Base-by-base conservation (phyloP, 2,113 vertebrate species). In the Tautogolabrus adspersus region DNA sequence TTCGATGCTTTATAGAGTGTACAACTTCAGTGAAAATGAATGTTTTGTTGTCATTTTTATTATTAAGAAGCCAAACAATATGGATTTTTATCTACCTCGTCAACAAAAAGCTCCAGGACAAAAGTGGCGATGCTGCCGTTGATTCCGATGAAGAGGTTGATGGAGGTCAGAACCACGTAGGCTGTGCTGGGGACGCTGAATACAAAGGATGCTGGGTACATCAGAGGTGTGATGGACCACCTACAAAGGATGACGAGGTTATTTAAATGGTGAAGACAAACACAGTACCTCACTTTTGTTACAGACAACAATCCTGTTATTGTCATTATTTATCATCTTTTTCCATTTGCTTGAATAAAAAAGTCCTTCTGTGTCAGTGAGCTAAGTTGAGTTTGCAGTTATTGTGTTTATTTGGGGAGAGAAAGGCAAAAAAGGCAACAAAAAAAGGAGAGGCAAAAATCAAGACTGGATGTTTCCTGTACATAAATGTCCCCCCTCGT, bases 211-310 rank as follows among this genome's bases (percentile, higher is more conserved):
- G 94, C 94, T 59, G 95, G 95, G 72, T 96, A 96, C 95, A 96
- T 96, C 55, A 96, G 92, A 38, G 95, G 95, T 16, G 94, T 96
- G 83, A 96, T 95, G 65, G 95, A 94, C 95, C 95, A 96, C 42
- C 95, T 95, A 66, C 18, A 81, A 69, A 21, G 15, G 23, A 81
- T 1, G 40, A 71, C 30, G 1, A 54, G 11, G 10, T 66, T 18
- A 26, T 55, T 51, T 12, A 57, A 21, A 56, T 8, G 12, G 37
- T 16, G 26, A 18, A 61, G 44, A 46, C 8, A 67, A 9, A 65
- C 10, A 46, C 6, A 16, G 22, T 57, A 19, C 34, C 16, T n/a
- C 30, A 9, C 6, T 26, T 46, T 49, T 22, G 9, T 46, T n/a
- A 54, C 5, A 34, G 15, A 59, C 26, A 15, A 58, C 15, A 30